Conservation (phyloP, 2,797 vertebrate species). For the Lepilemur septentrionalis region DNA sequence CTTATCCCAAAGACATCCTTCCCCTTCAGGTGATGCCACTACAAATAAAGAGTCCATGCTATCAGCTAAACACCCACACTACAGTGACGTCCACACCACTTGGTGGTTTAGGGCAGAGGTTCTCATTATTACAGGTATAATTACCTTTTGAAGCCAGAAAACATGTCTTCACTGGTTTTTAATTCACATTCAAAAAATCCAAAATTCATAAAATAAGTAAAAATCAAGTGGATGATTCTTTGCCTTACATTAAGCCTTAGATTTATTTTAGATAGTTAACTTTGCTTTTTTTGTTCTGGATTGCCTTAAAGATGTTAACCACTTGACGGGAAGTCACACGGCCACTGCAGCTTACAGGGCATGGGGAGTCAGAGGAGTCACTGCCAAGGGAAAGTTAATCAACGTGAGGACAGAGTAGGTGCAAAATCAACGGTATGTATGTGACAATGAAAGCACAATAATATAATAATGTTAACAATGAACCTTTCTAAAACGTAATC, state of each 20-base stretch:
- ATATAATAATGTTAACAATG: neutral
- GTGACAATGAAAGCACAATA: fast-evolving
- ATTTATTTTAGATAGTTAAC: neutral
- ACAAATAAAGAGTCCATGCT: neutral
- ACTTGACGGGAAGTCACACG: neutral
- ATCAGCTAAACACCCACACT: fast-evolving
- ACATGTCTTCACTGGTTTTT: neutral
- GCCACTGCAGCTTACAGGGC: neutral
- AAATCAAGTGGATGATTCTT: neutral
- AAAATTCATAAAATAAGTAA: neutral
- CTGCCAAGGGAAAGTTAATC: neutral
- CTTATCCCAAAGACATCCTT: neutral
- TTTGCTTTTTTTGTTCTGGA: neutral
- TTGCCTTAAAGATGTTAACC: neutral
- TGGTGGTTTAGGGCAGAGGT: neutral
- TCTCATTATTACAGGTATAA: neutral
- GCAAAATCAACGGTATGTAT: neutral
- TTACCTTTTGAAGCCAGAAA: neutral
- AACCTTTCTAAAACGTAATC: neutral
- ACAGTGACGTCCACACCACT: neutral
- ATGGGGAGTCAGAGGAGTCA: neutral
- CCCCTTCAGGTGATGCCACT: neutral
- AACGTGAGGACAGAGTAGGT: neutral
- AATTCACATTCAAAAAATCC: neutral
- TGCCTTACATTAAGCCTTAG: neutral